Evolutionary conservation across 2,888 invertebrate genomes (phyloP), one percentile per base, ranked within the genome.

Genomic region (Mythimna albipuncta): DNA sequence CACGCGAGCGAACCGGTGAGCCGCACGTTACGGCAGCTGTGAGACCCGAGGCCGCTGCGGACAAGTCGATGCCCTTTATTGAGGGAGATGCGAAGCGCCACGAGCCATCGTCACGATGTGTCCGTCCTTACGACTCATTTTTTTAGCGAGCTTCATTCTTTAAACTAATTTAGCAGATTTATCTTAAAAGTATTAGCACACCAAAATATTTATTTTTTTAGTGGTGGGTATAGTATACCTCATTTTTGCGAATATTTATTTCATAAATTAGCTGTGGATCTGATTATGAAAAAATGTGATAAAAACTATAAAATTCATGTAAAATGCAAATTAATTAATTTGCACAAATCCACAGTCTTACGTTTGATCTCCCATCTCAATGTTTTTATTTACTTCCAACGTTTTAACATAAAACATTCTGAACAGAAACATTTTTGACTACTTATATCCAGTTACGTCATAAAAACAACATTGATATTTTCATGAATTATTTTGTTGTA

Each of bases 171-270:
- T 91, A 92, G 90, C 90, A 85, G 89, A 91, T 90, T 88, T 89
- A 86, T 88, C 88, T 87, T 89, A 90, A 93, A 94, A 95, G 95
- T 95, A 96, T 95, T 95, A 95, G 91, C 89, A 90, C 93, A 94
- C 96, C 96, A 95, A 96, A 95, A 93, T 93, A 91, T 93, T 90
- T 92, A 91, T 93, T 92, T 93, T 91, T 91, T 87, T 91, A 91
- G 90, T 90, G 89, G 88, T 91, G 90, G 90, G 86, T 89, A 82
- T 87, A 86, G 81, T 80, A 78, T 89, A 90, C 89, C 89, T 91
- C 85, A 87, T 89, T 87, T 88, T 86, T 84, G 78, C 85, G 83
- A 84, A 86, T 88, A 81, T 88, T 80, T 81, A 85, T 88, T 85
- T 87, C 79, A 66, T 84, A 88, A 86, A 86, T 86, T 87, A 78